These are phyloP conservation scores for Formicarius rufipectus DNA, from an alignment of 2,113 vertebrate species.

Conservation along the genomic window DNA sequence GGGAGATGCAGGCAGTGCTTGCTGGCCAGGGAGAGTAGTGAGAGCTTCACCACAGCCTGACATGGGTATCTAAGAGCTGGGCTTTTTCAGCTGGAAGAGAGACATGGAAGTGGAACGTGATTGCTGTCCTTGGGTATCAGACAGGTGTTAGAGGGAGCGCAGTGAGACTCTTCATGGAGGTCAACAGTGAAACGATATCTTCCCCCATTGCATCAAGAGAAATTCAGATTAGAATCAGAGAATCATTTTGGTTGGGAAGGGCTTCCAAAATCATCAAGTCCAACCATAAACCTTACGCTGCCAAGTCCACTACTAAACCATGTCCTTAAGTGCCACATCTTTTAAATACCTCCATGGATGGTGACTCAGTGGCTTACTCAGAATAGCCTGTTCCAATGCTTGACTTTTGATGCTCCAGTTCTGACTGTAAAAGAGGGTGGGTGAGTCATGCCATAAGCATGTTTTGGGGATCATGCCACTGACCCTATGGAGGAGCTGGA, in stretches of 20 bases:
- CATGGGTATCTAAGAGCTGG: not conserved
- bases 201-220: not conserved
- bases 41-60: not conserved
- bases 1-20: not conserved
- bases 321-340: not conserved
- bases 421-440: not conserved
- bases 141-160: not conserved
- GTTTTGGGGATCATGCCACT: not conserved
- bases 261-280: not conserved
- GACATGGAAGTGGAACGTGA: not conserved
- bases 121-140: not conserved
- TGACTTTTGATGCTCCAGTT: not conserved
- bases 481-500: not conserved
- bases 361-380: not conserved
- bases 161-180: not conserved
- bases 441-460: rapidly evolving
- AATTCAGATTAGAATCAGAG: not conserved
- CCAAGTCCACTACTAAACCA: not conserved
- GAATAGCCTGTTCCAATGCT: not conserved
- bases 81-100: not conserved
- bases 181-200: not conserved
- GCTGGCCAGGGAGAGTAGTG: rapidly evolving
- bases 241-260: not conserved
- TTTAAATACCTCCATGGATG: not conserved
- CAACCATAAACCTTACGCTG: not conserved